Evolutionary conservation across 64 coral and sea anemone genomes (phyloP), one percentile per base, ranked within the genome.

Genomic region (Actinia tenebrosa): DNA sequence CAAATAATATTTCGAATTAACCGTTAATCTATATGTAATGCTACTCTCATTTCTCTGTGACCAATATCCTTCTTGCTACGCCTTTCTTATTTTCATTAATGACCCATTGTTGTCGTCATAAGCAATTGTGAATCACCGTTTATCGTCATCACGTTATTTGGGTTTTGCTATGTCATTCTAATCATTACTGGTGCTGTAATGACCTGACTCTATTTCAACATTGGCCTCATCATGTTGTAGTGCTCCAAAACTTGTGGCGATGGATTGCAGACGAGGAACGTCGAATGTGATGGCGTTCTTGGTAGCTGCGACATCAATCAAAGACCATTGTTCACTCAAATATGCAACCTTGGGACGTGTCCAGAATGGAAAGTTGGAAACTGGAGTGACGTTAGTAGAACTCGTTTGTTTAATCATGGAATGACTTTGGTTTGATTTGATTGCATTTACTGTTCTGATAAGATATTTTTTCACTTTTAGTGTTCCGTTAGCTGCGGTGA

Each of bases 161-260:
- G n/a, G n/a, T 66, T 19, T 19, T 66, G 7, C 22, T 18, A 30
- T 75, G 69, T 30, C 27, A 75, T 75, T 42, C 3, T 42, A 27
- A 75, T 15, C 69, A 42, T 42, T 25, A 75, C 26, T 75, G 69
- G 42, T 75, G 26, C 37, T 42, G 9, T 13, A 43, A 75, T 30
- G 42, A 75, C 69, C 3, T 75, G 1, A 42, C 15, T 30, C 69
- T 10, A 27, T 75, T 75, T 75, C 23, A 75, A 75, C 69, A 81
- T 53, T 16, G 50, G 43, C 79, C 43, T 81, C 10, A 81, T 81
- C 50, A 53, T 81, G 16, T 55, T 86, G 26, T 71, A 97, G 94
- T 97, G 94, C 45, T 93, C 94, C 16, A 90, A 87, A 72, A 82
- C 87, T 17, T 97, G 94, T 79, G 92, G 89, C 83, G 75, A 84